Evolutionary conservation across 2,888 invertebrate genomes (phyloP), one percentile per base, ranked within the genome.

Genomic region (Drosophila mimetica): DNA sequence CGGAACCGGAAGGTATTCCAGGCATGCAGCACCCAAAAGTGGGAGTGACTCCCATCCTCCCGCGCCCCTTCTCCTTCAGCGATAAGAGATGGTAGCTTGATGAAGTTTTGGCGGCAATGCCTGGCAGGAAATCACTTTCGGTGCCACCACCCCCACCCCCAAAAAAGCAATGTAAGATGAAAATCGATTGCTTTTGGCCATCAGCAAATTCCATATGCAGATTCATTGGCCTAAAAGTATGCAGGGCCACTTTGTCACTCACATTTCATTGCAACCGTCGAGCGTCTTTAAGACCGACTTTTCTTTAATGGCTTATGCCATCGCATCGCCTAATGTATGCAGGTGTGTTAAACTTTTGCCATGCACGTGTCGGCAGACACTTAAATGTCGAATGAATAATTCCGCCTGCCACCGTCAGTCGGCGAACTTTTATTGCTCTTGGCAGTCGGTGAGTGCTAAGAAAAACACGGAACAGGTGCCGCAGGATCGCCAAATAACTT

Each of bases 321-420:
- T 16, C 9, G 59, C 13, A 20, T 70, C 32, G 34, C 28, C 28
- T 70, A 46, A 70, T 59, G 41, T 51, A 61, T 61, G 54, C 53
- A 46, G 65, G 50, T 55, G 37, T 71, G 46, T 75, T 76, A 87
- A 82, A 82, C 82, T 82, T 82, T 82, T 81, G 73, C 87, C 71
- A 73, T 82, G 76, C 82, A 69, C 81, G 53, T 80, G 75, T 55
- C 77, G 67, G 69, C 84, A 77, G 78, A 86, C 77, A 84, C 86
- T 79, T 83, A 86, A 84, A 77, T 74, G 74, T 75, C 76, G 80
- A 86, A 88, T 84, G 88, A 84, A 84, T 88, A 86, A 84, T 88
- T 88, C 83, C 77, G 67, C 66, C 63, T 65, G 88, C 72, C 86
- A 71, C 73, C 46, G 51, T 46, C 67, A 70, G 63, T 50, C 61